Base-by-base conservation (phyloP, 2,113 vertebrate species). In the Myotis brandtii region DNA sequence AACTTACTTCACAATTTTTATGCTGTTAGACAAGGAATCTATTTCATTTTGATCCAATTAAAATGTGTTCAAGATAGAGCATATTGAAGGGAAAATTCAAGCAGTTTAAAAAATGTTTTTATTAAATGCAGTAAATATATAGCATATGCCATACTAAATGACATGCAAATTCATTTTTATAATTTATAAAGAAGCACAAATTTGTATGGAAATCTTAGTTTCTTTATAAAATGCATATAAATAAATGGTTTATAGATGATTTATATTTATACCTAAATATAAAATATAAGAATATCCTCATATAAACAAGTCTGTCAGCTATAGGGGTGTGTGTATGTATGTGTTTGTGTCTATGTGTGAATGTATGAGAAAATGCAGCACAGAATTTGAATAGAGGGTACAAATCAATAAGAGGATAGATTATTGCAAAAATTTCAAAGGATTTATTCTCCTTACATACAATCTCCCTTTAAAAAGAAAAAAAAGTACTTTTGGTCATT, bases 31-130 rank as follows among this genome's bases (percentile, higher is more conserved):
- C 4, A 83, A 54, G 18, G 8, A 79, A 85, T 79, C 17, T 21
- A 23, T 86, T 93, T 88, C 62, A 96, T 93, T 96, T 91, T 88
- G 5, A 9, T 62, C 62, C 21, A 73, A 83, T 92, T 89, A 91
- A 86, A 66, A 79, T 93, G 64, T 18, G 27, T 87, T 23, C 67
- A 30, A 72, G 34, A 73, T 17, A 94, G 56, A 85, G 3, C 18
- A 66, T 67, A 67, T 66, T 64, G 37, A 70, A 43, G 23, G 37
- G 14, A 66, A 73, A 93, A 75, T 2, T 52, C 37, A 46, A 86
- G 12, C 66, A 7, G 21, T 43, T 50, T 21, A 25, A 34, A 66
- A 66, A 86, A 93, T 48, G 5, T 84, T 91, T 90, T 17, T 17
- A 79, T 81, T 48, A 90, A 96, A 85, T 89, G 11, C 32, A 70